Base-by-base conservation (phyloP, 2,888 invertebrate species). In the Chrysotoxum bicinctum region DNA sequence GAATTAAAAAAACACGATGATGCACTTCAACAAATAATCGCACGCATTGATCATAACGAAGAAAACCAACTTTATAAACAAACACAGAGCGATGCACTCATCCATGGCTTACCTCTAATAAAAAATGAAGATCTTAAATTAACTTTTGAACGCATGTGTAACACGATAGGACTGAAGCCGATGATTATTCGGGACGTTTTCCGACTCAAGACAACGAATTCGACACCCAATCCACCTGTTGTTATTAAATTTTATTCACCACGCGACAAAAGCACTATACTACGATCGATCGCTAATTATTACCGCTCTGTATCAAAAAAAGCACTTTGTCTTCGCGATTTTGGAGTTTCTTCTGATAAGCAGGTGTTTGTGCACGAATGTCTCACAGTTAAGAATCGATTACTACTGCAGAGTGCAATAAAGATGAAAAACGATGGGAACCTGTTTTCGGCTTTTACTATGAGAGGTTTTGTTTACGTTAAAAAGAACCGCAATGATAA, bases 331-430 rank as follows among this genome's bases (percentile, higher is more conserved):
- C 26, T 26, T 26, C 26, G 26, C 26, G 26, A 58, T 21, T 58
- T 58, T 58, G 56, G 56, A 21, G 8, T 35, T 58, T 58, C 35
- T 58, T 58, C 56, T 1, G 56, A 58, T 58, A 56, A 56, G 10
- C 9, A 9, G n/a, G 56, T 56, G 19, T 56, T 32, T 32, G 19
- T 30, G 9, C 56, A 56, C 19, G 56, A 56, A 32, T 56, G 56
- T 56, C 56, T 56, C 26, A 56, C 56, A n/a, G 1, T 32, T 2
- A 56, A 19, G 19, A 56, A 56, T 19, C 56, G 56, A 32, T 32
- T 32, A 32, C 3, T 56, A 19, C 32, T 32, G 19, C 56, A 32
- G 32, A 56, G 14, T 58, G 35, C 35, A 35, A 21, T 58, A 4
- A 58, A 35, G 56, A 58, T 58, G 56, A 56, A 56, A 32, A 56